Base-by-base conservation (phyloP, 2,888 invertebrate genomes). In the Piscicola geometra region DNA sequence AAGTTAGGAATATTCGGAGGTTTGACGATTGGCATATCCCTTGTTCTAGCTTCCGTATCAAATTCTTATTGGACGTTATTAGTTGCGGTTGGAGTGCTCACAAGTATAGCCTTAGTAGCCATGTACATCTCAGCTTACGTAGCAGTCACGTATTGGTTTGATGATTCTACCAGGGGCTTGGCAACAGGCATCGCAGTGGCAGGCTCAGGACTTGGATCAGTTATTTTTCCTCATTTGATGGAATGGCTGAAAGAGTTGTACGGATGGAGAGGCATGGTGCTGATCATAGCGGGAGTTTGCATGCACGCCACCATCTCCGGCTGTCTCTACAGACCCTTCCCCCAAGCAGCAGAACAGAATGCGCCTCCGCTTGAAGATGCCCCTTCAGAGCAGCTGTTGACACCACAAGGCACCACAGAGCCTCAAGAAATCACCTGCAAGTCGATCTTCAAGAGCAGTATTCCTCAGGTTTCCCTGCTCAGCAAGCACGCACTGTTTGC, bases 151-250 rank as follows among this genome's bases (percentile, higher is more conserved):
- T 76, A 70, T 60, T 79, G 81, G 67, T 81, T 81, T 75, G 81
- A 81, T 72, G 77, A 79, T 50, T 60, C 77, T 9, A 73, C n/a
- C 64, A 74, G 80, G 69, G 80, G 80, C 15, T 74, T 80, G 12
- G 80, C 79, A 0, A 80, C 79, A 1, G 81, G 81, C 1, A 71
- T 82, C 9, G 81, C 81, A 12, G 79, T 81, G 12, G 78, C 79
- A n/a, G 82, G 82, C 21, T 81, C 82, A 28, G 82, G 82, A 0
- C 71, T 81, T 12, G 82, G 82, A 25, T 78, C 80, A 3, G 76
- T 82, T 50, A 75, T 78, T 28, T 82, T 81, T 75, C 80, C 81
- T 15, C 80, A 80, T 0, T 64, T 82, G 21, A 77, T 79, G 28
- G 77, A 79, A 28, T 75, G 56, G n/a, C 76, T 82, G 30, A 76